Evolutionary conservation across 2,888 invertebrate species (phyloP).

Genomic region (Euplexia lucipara): DNA sequence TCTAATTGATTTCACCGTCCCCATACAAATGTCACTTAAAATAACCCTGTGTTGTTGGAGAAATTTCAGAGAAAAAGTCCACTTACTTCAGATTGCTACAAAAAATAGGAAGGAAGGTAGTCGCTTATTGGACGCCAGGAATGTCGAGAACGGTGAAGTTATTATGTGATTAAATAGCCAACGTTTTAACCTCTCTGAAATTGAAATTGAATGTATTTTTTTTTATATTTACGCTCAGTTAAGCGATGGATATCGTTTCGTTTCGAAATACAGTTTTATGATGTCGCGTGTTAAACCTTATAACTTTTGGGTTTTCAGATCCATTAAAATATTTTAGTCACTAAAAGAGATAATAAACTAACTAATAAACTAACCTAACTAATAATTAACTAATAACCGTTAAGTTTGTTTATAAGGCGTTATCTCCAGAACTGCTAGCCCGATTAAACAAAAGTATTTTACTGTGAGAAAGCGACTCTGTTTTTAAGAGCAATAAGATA

Average conservation of each 20-base stretch:
- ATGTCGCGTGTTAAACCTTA: slow-evolving; percentile 11
- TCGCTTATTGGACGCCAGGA: slow-evolving; percentile 20
- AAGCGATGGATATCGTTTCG: slow-evolving; percentile 26
- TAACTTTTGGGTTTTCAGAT: slow-evolving; percentile 14
- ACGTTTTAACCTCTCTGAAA: slow-evolving; percentile 17
- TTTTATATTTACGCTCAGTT: slow-evolving; percentile 34
- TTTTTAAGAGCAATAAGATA: too few relatives aligned
- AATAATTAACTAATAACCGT: too few relatives aligned
- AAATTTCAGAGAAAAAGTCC: background rate
- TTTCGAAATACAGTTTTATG: slow-evolving; percentile 24
- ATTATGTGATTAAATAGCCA: slow-evolving; percentile 46
- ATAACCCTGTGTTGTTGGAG: background rate
- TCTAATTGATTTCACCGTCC: too few relatives aligned
- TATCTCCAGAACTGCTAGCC: too few relatives aligned
- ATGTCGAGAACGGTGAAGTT: slow-evolving; percentile 20
- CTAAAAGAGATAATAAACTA: background rate
- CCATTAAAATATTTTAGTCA: slow-evolving; percentile 9
- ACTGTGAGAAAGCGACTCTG: too few relatives aligned
- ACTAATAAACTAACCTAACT: too few relatives aligned
- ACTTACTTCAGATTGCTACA: slow-evolving; percentile 15
- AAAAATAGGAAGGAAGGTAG: slow-evolving; percentile 1
- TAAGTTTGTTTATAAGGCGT: too few relatives aligned
- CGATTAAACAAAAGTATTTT: too few relatives aligned
- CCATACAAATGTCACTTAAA: background rate
- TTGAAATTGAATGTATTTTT: slow-evolving; percentile 26